A percentile compares a stretch with the other conserved stretches of the same genome.
phyloP scores from a whole-genome alignment of 2,113 vertebrate species.

The Psittacara wagleri region DNA sequence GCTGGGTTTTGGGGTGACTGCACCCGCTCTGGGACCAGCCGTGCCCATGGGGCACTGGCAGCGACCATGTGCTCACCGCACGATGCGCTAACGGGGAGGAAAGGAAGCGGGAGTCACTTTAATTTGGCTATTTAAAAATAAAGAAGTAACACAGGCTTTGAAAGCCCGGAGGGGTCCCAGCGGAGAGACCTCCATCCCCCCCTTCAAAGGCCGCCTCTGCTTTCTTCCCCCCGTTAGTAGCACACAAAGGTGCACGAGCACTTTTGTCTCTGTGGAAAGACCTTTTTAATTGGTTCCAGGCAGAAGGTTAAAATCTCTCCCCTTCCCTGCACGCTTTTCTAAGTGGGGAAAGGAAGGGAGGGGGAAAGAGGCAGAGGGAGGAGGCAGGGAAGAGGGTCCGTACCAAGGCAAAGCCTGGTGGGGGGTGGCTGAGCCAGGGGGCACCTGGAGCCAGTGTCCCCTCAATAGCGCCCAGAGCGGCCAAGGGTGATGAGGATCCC shows the following conservation, averaged over 20 bases:
- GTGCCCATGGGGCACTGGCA: neutral
- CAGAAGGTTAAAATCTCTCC: slow-evolving; percentile 74
- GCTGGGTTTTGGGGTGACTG: neutral
- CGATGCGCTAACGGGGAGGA: neutral
- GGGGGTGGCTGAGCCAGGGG: neutral
- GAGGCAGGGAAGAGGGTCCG: neutral
- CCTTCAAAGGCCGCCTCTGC: slow-evolving; percentile 72
- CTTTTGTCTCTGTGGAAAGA: slow-evolving; percentile 72
- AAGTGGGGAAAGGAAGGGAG: neutral
- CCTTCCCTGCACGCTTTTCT: slow-evolving; percentile 1
- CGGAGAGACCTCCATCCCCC: slow-evolving; percentile 63
- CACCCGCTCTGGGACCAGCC: neutral
- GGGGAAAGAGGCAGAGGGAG: neutral
- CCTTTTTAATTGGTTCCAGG: slow-evolving; percentile 78
- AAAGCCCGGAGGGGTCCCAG: slow-evolving; percentile 72
- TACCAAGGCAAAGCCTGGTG: accelerated
- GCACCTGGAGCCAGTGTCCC: accelerated
- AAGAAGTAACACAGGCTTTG: slow-evolving; percentile 68
- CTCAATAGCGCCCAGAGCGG: accelerated
- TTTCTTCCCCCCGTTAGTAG: slow-evolving; percentile 67
- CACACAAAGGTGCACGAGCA: slow-evolving; percentile 63
- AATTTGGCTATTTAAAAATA: slow-evolving; percentile 76
- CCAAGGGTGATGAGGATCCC: neutral
- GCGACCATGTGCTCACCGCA: neutral
- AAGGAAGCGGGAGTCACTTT: slow-evolving; percentile 57